Conservation (phyloP, 2,113 vertebrate genomes). For the Salminus brasiliensis region DNA sequence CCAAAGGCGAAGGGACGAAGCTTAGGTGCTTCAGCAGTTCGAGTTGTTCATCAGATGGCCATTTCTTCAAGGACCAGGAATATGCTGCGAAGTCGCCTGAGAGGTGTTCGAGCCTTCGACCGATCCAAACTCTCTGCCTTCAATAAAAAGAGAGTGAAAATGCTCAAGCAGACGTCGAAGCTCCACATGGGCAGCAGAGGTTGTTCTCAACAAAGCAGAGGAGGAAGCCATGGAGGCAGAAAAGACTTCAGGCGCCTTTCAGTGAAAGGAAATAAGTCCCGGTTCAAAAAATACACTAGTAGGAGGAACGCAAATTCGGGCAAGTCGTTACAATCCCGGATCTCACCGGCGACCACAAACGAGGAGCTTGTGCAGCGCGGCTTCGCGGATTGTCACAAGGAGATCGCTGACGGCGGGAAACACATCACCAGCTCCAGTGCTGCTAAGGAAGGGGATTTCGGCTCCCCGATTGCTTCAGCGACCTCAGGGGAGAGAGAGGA, state of each 20-base stretch:
- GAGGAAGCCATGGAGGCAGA: background rate
- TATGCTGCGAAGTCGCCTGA: conserved; percentile 22
- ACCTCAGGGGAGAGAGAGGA: conserved; percentile 44
- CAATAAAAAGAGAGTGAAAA: conserved; percentile 22
- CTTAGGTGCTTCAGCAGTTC: conserved; percentile 48
- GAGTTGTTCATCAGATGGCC: conserved; percentile 45
- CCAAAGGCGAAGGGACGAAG: conserved; percentile 1
- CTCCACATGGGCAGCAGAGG: background rate
- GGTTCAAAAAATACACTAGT: background rate
- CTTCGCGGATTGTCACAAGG: conserved; percentile 38
- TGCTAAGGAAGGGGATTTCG: conserved; percentile 40
- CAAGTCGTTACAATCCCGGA: conserved; percentile 22
- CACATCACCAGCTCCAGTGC: conserved; percentile 21
- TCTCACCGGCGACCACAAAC: background rate
- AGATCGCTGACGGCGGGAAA: conserved; percentile 12
- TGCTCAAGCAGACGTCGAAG: background rate
- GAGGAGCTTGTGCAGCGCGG: background rate
- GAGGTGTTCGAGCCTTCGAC: background rate
- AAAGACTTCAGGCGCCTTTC: background rate
- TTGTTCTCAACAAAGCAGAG: conserved; percentile 3
- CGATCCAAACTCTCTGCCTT: conserved; percentile 18
- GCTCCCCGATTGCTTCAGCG: conserved; percentile 18
- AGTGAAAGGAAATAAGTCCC: background rate
- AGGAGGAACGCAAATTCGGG: background rate
- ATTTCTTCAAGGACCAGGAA: conserved; percentile 65